Base-by-base conservation (phyloP, 2,888 invertebrate genomes). In the Drosophila anomelani region DNA sequence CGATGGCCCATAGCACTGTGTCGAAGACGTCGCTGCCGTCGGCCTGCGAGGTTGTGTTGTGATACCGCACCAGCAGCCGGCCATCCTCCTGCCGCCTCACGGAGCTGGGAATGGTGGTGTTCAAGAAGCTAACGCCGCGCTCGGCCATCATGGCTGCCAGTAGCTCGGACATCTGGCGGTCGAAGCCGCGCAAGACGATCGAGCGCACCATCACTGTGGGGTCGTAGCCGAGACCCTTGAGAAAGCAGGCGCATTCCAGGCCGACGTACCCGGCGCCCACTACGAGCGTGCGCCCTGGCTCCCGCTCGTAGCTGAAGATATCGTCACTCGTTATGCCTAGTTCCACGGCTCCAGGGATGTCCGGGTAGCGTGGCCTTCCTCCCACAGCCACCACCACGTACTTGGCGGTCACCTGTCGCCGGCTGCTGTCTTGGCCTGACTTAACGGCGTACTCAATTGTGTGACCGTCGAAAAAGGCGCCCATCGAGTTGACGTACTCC, bases 191-290 rank as follows among this genome's bases (percentile, higher is more conserved):
- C 69, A 98, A 93, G 8, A 97, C 94, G 67, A 97, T 95, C 0
- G 98, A 98, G 1, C 98, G 94, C 0, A 97, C 95, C 95, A 98
- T 96, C 38, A 98, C 95, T 0, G 97, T 96, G 0, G 97, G 95
- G 61, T 97, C 95, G 90, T 95, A 96, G 4, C 98, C 98, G 58
- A 98, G 93, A 2, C 96, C 96, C 85, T 95, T 95, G n/a, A 98
- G 93, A 92, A 98, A 98, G 0, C 98, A 98, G 62, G 98, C 98
- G 93, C 97, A 98, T 92, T 98, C 98, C 61, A 98, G 93, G 53
- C 98, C 97, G 88, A 98, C 96, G 96, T 97, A 98, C 93, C 97
- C 97, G 91, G 97, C 98, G 66, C 98, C 98, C 66, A 98, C 94
- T 49, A 98, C 94, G 4, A 98, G 93, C 17, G 98, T 98, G 93